Base-by-base conservation (phyloP, 1,140 invertebrate genomes). In the Drosophila neocordata region DNA sequence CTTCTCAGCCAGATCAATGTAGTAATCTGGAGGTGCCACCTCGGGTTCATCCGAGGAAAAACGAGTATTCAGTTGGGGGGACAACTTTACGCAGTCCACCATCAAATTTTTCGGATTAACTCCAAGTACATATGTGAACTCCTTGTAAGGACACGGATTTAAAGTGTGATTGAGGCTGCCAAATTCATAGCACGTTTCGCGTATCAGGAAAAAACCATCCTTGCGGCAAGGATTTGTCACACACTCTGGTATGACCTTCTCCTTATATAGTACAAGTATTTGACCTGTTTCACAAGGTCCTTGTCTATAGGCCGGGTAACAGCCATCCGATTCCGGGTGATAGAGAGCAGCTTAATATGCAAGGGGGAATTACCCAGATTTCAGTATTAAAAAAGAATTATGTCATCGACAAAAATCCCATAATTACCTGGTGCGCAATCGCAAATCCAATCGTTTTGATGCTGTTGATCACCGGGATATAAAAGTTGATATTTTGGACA, bases 401-500 rank as follows among this genome's bases (percentile, higher is more conserved):
- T 74, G 75, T 82, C 83, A 87, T 88, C 71, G 41, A 37, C 59
- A 31, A 34, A 67, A 34, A 52, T 24, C 27, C 27, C 27, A 31
- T 57, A 44, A 7, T 92, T 85, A 94, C 94, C 92, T 68, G 93
- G 92, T 63, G 92, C 93, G 80, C 95, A 96, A 66, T 95, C 95
- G 66, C 95, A 96, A 20, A 95, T 93, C 93, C 94, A 94, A 71
- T 94, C 92, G 48, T 93, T 92, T 62, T 90, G 91, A 57, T 93
- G 93, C 58, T 89, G 91, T 60, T 93, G 93, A 72, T 94, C 93
- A 1, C 94, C 94, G 0, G 94, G 94, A 84, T 95, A 95, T 1
- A 93, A 92, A 8, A 94, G 76, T 90, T 95, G 94, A 74, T 95
- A 93, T 52, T 93, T 90, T 9, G 93, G 92, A 82, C 95, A 95